These are phyloP conservation scores for Thryonomys swinderianus DNA, from an alignment of 2,113 vertebrate genomes.

Conservation along the genomic window DNA sequence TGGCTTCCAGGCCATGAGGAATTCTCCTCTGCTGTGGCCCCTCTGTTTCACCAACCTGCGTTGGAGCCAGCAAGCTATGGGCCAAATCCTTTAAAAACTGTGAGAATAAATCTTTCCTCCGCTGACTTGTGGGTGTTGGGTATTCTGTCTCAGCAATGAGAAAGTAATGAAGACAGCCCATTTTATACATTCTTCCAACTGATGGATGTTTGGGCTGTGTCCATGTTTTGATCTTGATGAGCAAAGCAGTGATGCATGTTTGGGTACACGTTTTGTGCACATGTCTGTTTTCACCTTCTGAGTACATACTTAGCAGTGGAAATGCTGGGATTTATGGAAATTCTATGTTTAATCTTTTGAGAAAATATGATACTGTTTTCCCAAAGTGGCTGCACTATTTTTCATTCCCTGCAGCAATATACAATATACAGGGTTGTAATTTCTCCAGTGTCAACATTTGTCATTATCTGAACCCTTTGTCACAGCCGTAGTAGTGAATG, in stretches of 20 bases:
- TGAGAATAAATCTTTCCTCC: neutral
- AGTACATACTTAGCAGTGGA: neutral
- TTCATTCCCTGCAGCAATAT: neutral
- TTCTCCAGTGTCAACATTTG: slow-evolving; percentile 33
- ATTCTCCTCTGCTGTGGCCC: neutral
- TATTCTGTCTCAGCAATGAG: neutral
- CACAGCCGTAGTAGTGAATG: neutral
- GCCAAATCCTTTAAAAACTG: neutral
- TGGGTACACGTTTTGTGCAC: neutral
- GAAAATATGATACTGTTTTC: neutral
- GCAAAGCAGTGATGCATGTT: neutral
- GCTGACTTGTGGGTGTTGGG: neutral
- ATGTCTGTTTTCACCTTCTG: neutral
- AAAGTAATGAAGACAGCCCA: neutral
- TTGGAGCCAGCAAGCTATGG: neutral
- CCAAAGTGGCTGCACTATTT: neutral
- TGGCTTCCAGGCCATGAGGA: neutral
- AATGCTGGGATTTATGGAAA: neutral
- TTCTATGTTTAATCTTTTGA: slow-evolving; percentile 38
- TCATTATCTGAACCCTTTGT: slow-evolving; percentile 25
- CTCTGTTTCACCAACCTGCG: neutral
- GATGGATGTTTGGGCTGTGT: neutral
- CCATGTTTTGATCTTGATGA: neutral
- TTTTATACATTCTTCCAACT: neutral
- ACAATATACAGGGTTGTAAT: slow-evolving; percentile 9